Base-by-base conservation (phyloP, 30 jellyfish, hydroid and myxozoan genomes). In the Hydractinia echinata region DNA sequence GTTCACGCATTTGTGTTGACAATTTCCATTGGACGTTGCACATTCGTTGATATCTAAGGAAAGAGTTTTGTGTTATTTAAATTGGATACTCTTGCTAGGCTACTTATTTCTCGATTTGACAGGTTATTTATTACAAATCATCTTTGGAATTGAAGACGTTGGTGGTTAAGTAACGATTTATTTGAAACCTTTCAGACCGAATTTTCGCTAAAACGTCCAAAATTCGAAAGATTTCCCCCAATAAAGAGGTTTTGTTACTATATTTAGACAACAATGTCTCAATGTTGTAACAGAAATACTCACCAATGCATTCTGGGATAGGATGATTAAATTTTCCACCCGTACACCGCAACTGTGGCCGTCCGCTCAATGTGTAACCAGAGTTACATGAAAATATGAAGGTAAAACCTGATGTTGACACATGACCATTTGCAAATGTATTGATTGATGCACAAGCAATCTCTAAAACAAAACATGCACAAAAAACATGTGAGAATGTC, bases 231-330 rank as follows among this genome's bases (percentile, higher is more conserved):
- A 58, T 11, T 58, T 58, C 69, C 69, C 15, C 69, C 69, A 58
- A 58, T 58, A 11, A 11, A 11, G 69, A 58, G 3, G 19, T 30
- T 30, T 30, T 2, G 44, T 30, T 30, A 30, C 44, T 30, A 30
- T 30, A 30, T 30, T 30, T 30, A 30, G 44, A 30, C 44, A 30
- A 30, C 44, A 30, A 30, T 30, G 44, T 30, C 44, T 30, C 69
- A 16, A 58, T 58, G 69, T 11, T 58, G 69, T n/a, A 64, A 64
- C 44, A 30, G 16, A 76, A 10, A 13, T 44, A 19, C 96, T 77
- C 72, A 94, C 99, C 99, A 20, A 81, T 89, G 68, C 99, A 94
- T n/a, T 90, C 21, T 39, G 99, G 99, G 6, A 94, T 87, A 18
- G 94, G 72, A 20, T 79, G 79, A 64, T 90, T 79, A 74, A 70